A percentile compares a stretch with the other conserved stretches of the same genome.
These are phyloP conservation scores for Phoronis australis DNA, from an alignment of 2,888 invertebrate genomes.

Conservation along the genomic window DNA sequence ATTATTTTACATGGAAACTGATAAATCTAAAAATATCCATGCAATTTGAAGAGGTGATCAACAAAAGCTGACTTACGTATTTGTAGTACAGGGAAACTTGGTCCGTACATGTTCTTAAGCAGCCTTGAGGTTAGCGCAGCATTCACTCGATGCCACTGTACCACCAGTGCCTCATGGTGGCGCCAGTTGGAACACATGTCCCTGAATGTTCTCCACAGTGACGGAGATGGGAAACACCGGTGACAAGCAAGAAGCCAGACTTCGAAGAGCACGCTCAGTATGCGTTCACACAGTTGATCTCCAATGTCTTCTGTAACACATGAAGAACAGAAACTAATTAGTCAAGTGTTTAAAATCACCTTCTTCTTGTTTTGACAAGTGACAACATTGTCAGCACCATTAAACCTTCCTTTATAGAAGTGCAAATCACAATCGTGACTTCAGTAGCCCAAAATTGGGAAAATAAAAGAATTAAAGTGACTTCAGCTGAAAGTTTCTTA, in stretches of 20 bases:
- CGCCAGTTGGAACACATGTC: constrained; percentile 92
- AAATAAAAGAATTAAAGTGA: background rate
- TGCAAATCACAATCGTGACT: too few relatives aligned
- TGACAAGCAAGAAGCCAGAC: constrained; percentile 74
- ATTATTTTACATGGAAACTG: too few relatives aligned
- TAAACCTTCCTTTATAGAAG: too few relatives aligned
- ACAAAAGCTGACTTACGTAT: constrained; percentile 46
- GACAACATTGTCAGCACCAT: too few relatives aligned
- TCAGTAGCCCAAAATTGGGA: too few relatives aligned
- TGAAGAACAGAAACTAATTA: too few relatives aligned
- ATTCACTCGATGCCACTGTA: constrained; percentile 93
- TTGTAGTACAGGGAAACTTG: constrained; percentile 49
- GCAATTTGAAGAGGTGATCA: too few relatives aligned
- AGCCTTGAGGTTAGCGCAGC: constrained; percentile 79
- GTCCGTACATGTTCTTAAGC: constrained; percentile 79
- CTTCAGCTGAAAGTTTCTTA: too few relatives aligned
- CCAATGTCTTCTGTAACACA: constrained; percentile 73
- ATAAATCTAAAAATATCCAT: too few relatives aligned
- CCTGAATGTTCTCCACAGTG: constrained; percentile 89
- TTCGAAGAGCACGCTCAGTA: constrained; percentile 88
- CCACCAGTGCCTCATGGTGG: constrained; percentile 84
- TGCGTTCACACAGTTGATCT: constrained; percentile 88
- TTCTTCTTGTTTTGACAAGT: too few relatives aligned
- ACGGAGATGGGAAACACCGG: constrained; percentile 87
- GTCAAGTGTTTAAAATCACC: too few relatives aligned